Evolutionary conservation across 2,888 invertebrate genomes (phyloP), one percentile per base, ranked within the genome.

Genomic region (Metacarcinus magister): DNA sequence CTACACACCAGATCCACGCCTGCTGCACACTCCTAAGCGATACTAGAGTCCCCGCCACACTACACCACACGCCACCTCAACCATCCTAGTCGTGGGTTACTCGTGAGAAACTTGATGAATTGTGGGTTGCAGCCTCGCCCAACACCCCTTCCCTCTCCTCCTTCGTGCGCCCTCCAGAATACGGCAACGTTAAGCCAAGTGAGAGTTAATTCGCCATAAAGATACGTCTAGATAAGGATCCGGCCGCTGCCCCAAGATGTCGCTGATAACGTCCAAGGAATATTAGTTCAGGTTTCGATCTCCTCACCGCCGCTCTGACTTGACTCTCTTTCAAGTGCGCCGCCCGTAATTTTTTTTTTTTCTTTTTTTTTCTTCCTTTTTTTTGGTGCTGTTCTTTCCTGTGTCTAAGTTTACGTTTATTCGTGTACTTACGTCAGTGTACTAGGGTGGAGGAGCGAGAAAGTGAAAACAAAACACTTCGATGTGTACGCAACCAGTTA

Each of bases 141-240:
- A 54, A 8, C 54, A 54, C 28, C 28, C 75, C 75, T 75, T 32
- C 39, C 87, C 39, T 10, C 39, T 19, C 39, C 19, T 87, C 87
- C 32, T 32, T 10, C 32, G 32, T 87, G 32, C 39, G 32, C 16
- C 13, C 87, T 87, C 87, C 87, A 87, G 39, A 87, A 87, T 87
- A 87, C 87, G 87, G 39, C 39, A 87, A 87, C 87, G 23, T 32
- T 39, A 32, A 39, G 39, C 39, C 87, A 87, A 87, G 87, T 16
- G 87, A 19, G 87, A 87, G 87, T 87, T 87, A 87, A 87, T 87
- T 87, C 39, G 87, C 87, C 87, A 87, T 87, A 87, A 87, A 87
- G 87, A 87, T 87, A 39, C 39, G 87, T 39, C 87, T 2, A 32
- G 87, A 87, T 87, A 87, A 87, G 87, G 39, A 87, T 87, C 39